A percentile compares a stretch with the other conserved stretches of the same genome.
Conservation (phyloP, 2,113 vertebrate genomes). For the Nannobrachium achirus region DNA sequence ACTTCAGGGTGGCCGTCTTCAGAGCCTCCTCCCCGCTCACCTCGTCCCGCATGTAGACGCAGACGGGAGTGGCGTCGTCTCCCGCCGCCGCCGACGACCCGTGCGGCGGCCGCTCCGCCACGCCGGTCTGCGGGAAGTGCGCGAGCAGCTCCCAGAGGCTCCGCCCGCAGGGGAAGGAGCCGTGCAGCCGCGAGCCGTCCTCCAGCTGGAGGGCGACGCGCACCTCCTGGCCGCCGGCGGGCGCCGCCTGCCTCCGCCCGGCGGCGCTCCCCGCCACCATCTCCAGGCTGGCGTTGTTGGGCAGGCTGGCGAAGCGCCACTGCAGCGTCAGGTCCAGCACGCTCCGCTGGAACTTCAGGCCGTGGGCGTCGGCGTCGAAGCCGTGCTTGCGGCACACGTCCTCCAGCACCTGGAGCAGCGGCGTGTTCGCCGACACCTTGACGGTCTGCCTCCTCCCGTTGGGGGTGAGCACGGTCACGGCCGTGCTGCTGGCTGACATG, state of each 20-base stretch:
- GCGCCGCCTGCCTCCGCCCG: constrained; percentile 52
- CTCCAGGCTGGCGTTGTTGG: constrained; percentile 97
- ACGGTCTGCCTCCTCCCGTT: too few relatives aligned
- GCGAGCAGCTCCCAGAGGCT: constrained; percentile 91
- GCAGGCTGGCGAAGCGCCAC: constrained; percentile 94
- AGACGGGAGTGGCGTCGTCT: constrained; percentile 71
- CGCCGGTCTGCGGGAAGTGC: constrained; percentile 88
- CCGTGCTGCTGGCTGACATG: too few relatives aligned
- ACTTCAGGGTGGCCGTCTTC: constrained; percentile 86
- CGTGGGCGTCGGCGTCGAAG: too few relatives aligned
- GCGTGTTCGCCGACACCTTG: too few relatives aligned
- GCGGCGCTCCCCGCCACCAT: constrained; percentile 82
- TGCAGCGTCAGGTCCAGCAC: constrained; percentile 90
- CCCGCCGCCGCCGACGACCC: constrained; percentile 53
- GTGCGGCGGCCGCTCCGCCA: constrained; percentile 37
- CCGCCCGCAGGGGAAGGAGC: constrained; percentile 84
- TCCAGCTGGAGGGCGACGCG: constrained; percentile 90
- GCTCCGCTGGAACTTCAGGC: constrained; percentile 86
- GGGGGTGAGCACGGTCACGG: too few relatives aligned
- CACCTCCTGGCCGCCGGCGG: constrained; percentile 83
- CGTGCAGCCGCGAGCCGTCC: constrained; percentile 88
- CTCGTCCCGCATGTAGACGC: constrained; percentile 83
- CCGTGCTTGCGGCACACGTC: too few relatives aligned
- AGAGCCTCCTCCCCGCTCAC: constrained; percentile 85
- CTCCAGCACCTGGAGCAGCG: too few relatives aligned